Evolutionary conservation across 2,113 vertebrate genomes (phyloP), one percentile per base, ranked within the genome.

Genomic region (Felis catus): DNA sequence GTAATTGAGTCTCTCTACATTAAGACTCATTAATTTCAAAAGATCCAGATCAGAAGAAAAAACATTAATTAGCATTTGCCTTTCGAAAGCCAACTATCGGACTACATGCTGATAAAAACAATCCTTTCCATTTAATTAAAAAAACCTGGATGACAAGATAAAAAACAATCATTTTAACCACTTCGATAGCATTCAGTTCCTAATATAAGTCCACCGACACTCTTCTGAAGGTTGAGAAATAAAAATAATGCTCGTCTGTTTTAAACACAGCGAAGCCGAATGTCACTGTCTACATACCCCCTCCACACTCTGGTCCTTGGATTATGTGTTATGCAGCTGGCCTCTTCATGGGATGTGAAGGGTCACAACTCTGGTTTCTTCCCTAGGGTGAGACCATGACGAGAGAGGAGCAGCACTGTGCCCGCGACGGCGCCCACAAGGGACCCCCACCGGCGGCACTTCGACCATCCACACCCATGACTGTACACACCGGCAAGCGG

Each of bases 1-100:
- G 6, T 48, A 51, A 89, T 7, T 29, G 11, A 68, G 41, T 74
- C 41, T 86, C 87, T 97, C 63, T 39, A 96, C 19, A 87, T 65
- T 70, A 95, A 91, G 73, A 89, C 55, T 95, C 33, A 53, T 33
- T 93, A 70, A 76, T 85, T 96, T 83, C 65, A 92, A 97, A 97
- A 89, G 58, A 65, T 58, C 19, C 90, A 90, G 25, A 74, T 89
- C 70, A 88, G 31, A 73, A 73, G 29, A 21, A 87, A 61, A 91
- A 92, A 55, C 66, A 93, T 33, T 63, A 68, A 92, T 51, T 86
- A 51, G 25, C 31, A 89, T 61, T 76, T 84, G 11, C 41, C 93
- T 74, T 90, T 71, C 74, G 29, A 95, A 95, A 89, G 39, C 85
- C 86, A 89, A 96, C 23, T 87, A 53, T 61, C 58, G 9, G 74